phyloP scores from a whole-genome alignment of 2,797 vertebrate species.

The Lepus townsendii region DNA sequence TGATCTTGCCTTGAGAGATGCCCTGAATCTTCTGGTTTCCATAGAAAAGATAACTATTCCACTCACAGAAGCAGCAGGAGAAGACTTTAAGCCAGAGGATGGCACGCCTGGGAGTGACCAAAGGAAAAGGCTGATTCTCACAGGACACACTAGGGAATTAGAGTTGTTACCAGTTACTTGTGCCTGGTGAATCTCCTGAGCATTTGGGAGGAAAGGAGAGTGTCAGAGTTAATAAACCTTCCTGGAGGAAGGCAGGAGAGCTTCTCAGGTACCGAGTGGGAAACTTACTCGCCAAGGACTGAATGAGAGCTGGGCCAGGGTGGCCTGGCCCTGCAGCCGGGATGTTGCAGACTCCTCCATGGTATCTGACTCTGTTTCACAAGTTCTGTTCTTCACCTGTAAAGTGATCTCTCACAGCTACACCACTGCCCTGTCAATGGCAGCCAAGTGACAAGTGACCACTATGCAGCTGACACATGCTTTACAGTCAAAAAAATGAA shows the following conservation, averaged over 20 bases:
- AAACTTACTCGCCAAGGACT: background rate
- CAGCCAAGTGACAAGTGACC: background rate
- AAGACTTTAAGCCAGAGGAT: background rate
- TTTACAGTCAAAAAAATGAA: background rate
- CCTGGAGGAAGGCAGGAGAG: background rate
- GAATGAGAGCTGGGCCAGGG: background rate
- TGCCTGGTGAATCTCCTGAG: background rate
- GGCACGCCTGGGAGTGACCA: background rate
- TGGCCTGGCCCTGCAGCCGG: background rate
- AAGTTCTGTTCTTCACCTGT: background rate
- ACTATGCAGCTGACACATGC: background rate
- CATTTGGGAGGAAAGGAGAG: background rate
- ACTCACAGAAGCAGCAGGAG: constrained; percentile 33
- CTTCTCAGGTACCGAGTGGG: background rate
- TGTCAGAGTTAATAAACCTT: background rate
- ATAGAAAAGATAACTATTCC: constrained; percentile 57
- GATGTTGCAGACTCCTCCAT: background rate
- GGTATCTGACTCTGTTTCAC: background rate
- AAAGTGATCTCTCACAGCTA: background rate
- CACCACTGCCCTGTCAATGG: background rate
- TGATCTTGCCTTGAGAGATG: constrained; percentile 58
- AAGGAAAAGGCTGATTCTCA: background rate
- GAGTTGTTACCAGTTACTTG: background rate
- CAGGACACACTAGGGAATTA: background rate
- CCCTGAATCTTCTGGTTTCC: constrained; percentile 36